Evolutionary conservation across 2,113 vertebrate genomes (phyloP).

Genomic region (Aleadryas rufinucha): DNA sequence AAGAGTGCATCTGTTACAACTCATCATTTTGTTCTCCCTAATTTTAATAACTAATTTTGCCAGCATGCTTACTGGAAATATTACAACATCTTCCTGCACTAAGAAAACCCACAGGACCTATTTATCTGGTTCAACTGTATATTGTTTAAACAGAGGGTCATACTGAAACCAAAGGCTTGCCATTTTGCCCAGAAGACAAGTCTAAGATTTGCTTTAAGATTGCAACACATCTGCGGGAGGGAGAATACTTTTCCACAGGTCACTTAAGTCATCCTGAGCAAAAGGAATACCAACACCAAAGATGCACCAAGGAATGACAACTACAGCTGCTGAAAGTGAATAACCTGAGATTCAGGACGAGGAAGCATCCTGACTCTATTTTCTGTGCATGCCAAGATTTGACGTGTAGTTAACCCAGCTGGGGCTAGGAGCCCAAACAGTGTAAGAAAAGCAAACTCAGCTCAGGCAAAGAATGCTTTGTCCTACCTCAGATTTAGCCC

Average conservation of each 20-base stretch:
- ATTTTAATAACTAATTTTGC: conserved; percentile 20
- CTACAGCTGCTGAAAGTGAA: background rate
- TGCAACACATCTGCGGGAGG: background rate
- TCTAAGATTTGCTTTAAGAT: background rate
- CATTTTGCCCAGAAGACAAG: background rate
- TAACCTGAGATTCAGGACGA: background rate
- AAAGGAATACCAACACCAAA: background rate
- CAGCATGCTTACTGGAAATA: conserved; percentile 33
- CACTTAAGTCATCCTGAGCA: background rate
- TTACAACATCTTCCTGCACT: background rate
- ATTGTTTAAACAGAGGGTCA: background rate
- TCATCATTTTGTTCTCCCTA: background rate
- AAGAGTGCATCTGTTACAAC: background rate
- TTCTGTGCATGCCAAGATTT: background rate
- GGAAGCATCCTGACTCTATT: background rate
- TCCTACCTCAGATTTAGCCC: conserved; percentile 34
- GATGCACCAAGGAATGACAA: background rate
- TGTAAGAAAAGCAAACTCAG: conserved; percentile 22
- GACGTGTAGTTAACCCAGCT: conserved; percentile 8
- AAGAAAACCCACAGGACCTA: conserved; percentile 23
- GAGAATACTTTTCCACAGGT: background rate
- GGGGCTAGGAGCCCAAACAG: conserved; percentile 6
- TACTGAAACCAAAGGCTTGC: background rate
- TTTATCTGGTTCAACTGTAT: conserved; percentile 2
- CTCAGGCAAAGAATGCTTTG: conserved; percentile 2